These are phyloP conservation scores for Echeneis naucrates DNA, from an alignment of 2,797 vertebrate genomes.

Conservation along the genomic window DNA sequence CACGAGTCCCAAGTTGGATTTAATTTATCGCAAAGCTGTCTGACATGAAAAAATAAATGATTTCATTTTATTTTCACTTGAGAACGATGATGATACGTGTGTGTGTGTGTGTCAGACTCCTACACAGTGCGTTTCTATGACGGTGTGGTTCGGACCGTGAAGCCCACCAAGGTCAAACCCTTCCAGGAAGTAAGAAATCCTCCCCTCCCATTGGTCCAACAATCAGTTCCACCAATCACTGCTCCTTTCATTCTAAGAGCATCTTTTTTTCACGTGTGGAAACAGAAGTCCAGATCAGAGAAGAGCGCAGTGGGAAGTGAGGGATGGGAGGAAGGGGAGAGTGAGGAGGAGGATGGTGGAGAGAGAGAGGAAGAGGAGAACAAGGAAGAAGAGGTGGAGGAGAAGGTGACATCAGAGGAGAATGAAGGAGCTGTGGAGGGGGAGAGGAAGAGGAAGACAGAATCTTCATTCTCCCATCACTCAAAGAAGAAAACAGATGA, in stretches of 20 bases:
- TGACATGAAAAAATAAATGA: no score
- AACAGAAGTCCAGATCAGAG: constrained; percentile 64
- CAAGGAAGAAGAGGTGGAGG: constrained; percentile 18
- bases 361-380: constrained; percentile 60
- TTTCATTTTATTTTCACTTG: no score
- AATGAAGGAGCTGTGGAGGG: constrained; percentile 75
- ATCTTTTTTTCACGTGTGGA: constrained; percentile 17
- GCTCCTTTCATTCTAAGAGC: background rate
- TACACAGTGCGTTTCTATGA: constrained; percentile 98
- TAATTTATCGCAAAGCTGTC: no score
- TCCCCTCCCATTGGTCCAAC: constrained; percentile 30
- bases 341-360: constrained; percentile 68
- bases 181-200: constrained; percentile 89
- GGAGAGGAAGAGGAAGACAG: constrained; percentile 78
- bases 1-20: no score
- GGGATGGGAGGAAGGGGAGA: constrained; percentile 79
- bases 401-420: constrained; percentile 66
- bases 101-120: constrained; percentile 83
- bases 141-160: constrained; percentile 95
- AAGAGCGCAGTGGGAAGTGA: constrained; percentile 71
- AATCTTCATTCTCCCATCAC: constrained; percentile 83
- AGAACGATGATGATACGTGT: constrained; percentile 13
- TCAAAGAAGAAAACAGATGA: constrained; percentile 89
- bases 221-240: background rate
- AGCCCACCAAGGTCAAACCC: constrained; percentile 95